Conservation (phyloP, 2,113 vertebrate species). For the Puntigrus tetrazona region DNA sequence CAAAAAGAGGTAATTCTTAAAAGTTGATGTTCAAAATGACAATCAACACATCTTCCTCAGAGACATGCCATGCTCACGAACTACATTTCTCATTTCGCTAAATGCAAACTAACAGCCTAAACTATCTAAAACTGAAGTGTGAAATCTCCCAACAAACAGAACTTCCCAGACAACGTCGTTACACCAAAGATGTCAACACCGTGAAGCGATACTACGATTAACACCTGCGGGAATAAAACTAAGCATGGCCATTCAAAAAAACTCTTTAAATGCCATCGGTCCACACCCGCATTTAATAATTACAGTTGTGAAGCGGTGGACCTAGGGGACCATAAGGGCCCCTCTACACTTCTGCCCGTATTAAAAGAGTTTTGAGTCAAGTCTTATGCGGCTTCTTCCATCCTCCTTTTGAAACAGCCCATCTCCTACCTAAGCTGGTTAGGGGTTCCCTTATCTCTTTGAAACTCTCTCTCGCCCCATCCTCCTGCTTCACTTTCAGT, state of each 20-base stretch:
- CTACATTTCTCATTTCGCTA: not conserved
- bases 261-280: not conserved
- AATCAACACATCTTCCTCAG: not conserved
- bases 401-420: slow-evolving; percentile 81
- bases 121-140: not conserved
- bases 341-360: slow-evolving; percentile 40
- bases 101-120: not conserved
- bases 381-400: slow-evolving; percentile 65
- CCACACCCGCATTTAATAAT: not conserved
- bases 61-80: not conserved
- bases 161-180: not conserved
- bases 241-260: not conserved
- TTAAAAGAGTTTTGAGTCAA: slow-evolving; percentile 61
- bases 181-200: not conserved
- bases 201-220: not conserved
- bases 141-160: not conserved
- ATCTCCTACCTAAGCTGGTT: slow-evolving; percentile 85
- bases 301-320: not conserved
- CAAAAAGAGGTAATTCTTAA: not conserved
- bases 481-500: slow-evolving; percentile 83
- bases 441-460: slow-evolving; percentile 82
- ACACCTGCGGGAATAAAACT: not conserved
- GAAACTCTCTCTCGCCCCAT: slow-evolving; percentile 80
- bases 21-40: not conserved
- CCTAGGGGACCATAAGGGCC: slow-evolving; percentile 43